Base-by-base conservation (phyloP, 1,140 invertebrate species). In the Zeugodacus cucurbitae region DNA sequence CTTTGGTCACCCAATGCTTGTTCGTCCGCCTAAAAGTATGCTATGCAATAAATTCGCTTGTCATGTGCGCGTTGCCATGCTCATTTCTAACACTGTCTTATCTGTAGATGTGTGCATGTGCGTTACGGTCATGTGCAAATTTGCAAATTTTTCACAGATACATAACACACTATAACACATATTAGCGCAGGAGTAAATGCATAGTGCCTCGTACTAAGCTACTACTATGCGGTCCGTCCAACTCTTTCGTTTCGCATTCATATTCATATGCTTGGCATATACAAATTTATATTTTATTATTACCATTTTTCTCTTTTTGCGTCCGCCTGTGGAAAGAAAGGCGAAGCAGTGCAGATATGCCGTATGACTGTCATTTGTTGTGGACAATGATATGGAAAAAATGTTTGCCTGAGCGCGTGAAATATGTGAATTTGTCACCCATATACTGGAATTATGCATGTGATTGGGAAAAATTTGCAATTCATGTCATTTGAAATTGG, bases 21-120 rank as follows among this genome's bases (percentile, higher is more conserved):
- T 17, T 22, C 20, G 6, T 22, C 0, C 34, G 17, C 34, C 34
- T 37, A 41, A 41, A 74, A 74, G 34, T 74, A 74, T 74, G 67
- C 67, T n/a, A 74, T 22, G 34, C 67, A 74, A 74, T 74, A 74
- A 74, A 74, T 74, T 41, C 67, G 67, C 67, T 74, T 74, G 67
- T 74, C 67, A 74, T 74, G 67, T 37, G 22, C 41, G 67, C 67
- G 34, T 70, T 70, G 64, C 5, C 64, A 34, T 37, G 37, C 34
- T 74, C 6, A 7, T 34, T 37, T 17, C 29, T 17, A 20, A 37
- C 67, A 37, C 20, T 8, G 3, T 67, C 34, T 67, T 57, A n/a
- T n/a, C 5, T 22, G 17, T 74, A 14, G 32, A 26, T 34, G 0
- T 37, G 29, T 41, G 64, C 32, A 8, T 32, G 5, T 32, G 62